Evolutionary conservation across 2,113 vertebrate species (phyloP).

Genomic region (Colossoma macropomum): DNA sequence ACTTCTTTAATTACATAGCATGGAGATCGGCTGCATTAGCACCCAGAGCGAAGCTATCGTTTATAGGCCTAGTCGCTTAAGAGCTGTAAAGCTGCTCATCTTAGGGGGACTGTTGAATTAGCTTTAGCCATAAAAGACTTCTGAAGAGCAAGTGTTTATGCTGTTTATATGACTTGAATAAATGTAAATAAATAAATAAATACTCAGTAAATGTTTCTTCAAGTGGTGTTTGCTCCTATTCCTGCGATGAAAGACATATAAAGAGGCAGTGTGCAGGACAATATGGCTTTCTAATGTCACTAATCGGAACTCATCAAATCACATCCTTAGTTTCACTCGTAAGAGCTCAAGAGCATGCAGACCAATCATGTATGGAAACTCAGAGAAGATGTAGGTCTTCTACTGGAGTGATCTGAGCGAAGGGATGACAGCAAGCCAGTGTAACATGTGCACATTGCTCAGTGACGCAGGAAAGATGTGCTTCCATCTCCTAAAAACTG

Average conservation of each 20-base stretch:
- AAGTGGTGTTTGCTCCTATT: slow-evolving; percentile 6
- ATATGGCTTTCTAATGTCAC: neutral
- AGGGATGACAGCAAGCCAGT: slow-evolving; percentile 25
- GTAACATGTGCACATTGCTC: slow-evolving; percentile 45
- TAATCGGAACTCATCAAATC: neutral
- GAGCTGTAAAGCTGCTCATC: slow-evolving; percentile 30
- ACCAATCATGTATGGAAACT: neutral
- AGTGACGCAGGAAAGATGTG: slow-evolving; percentile 45
- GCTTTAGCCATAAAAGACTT: slow-evolving; percentile 13
- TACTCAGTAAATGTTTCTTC: slow-evolving; percentile 39
- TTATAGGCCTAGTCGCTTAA: slow-evolving; percentile 32
- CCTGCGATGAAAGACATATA: slow-evolving; percentile 15
- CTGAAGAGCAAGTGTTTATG: slow-evolving; percentile 35
- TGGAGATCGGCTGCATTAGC: slow-evolving; percentile 24
- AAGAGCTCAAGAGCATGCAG: neutral
- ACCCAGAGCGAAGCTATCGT: slow-evolving; percentile 25
- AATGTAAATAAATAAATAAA: too few species aligned
- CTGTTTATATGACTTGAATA: slow-evolving; percentile 42
- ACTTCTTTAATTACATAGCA: slow-evolving; percentile 46
- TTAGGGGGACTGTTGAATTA: slow-evolving; percentile 23
- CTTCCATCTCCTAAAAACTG: slow-evolving; percentile 8
- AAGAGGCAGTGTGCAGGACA: neutral
- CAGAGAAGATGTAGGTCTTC: neutral
- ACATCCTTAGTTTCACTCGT: neutral
- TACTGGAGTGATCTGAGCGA: neutral